Conservation (phyloP, 1,140 invertebrate species). For the Drosophila varians region DNA sequence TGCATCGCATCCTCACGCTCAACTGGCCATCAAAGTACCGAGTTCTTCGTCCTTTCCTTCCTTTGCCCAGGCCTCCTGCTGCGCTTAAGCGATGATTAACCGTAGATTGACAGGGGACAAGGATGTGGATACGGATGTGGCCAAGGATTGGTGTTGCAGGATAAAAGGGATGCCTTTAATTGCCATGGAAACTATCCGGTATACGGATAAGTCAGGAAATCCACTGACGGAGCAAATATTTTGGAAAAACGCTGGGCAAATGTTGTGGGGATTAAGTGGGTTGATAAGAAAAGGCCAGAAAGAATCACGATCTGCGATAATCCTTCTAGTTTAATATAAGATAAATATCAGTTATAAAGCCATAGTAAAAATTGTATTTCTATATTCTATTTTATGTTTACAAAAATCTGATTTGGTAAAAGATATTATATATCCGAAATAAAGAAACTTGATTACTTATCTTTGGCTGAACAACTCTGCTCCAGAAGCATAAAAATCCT, state of each 20-base stretch:
- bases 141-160: slow-evolving; percentile 7
- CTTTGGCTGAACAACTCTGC: slow-evolving; percentile 11
- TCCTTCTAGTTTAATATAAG: background rate
- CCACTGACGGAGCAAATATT: slow-evolving; percentile 44
- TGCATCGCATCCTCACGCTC: slow-evolving; percentile 70
- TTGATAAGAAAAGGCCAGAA: background rate
- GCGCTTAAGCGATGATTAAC: slow-evolving; percentile 67
- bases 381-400: too few species aligned
- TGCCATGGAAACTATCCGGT: slow-evolving; percentile 33
- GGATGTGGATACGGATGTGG: slow-evolving; percentile 45
- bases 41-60: slow-evolving; percentile 1
- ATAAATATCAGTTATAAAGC: too few species aligned
- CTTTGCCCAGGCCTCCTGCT: slow-evolving; percentile 36
- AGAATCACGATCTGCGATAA: background rate
- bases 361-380: too few species aligned
- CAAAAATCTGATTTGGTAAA: background rate
- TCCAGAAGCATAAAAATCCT: slow-evolving; percentile 15
- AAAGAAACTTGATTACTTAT: slow-evolving; percentile 18
- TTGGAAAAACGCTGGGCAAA: slow-evolving; percentile 10
- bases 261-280: slow-evolving; percentile 12
- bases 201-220: slow-evolving; percentile 26
- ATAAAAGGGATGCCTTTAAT: slow-evolving; percentile 22
- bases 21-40: slow-evolving; percentile 42
- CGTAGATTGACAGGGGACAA: slow-evolving; percentile 52
- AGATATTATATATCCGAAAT: background rate